Conservation (phyloP, 1,140 invertebrate species). For the Eueides isabella region DNA sequence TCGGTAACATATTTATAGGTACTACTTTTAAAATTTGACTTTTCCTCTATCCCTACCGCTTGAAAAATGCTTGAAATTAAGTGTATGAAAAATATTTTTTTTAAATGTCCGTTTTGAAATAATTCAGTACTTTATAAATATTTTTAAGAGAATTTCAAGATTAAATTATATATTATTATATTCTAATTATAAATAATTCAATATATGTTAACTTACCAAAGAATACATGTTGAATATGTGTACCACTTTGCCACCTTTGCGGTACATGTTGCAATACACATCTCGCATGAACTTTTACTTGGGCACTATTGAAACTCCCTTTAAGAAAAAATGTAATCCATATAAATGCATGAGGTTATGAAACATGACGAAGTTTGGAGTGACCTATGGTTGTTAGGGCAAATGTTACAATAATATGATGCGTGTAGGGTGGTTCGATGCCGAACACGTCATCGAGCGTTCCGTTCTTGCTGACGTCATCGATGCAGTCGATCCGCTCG, state of each 20-base stretch:
- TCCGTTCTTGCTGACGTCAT: slow-evolving; percentile 90
- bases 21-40: neutral
- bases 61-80: slow-evolving; percentile 4
- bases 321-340: neutral
- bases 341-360: neutral
- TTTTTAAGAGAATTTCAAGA: neutral
- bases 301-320: neutral
- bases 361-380: neutral
- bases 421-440: slow-evolving; percentile 89
- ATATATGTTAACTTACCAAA: neutral
- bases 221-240: neutral
- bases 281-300: slow-evolving; percentile 15
- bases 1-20: neutral
- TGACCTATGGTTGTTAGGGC: neutral
- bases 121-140: neutral
- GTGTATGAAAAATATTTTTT: neutral
- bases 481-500: slow-evolving; percentile 91
- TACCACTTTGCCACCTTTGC: neutral
- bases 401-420: slow-evolving; percentile 11
- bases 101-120: neutral
- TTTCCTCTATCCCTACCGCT: neutral
- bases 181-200: neutral
- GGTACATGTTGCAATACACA: neutral
- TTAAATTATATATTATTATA: neutral
- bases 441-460: slow-evolving; percentile 94